phyloP scores from a whole-genome alignment of 1,140 invertebrate genomes.

The Melanaphis sacchari region DNA sequence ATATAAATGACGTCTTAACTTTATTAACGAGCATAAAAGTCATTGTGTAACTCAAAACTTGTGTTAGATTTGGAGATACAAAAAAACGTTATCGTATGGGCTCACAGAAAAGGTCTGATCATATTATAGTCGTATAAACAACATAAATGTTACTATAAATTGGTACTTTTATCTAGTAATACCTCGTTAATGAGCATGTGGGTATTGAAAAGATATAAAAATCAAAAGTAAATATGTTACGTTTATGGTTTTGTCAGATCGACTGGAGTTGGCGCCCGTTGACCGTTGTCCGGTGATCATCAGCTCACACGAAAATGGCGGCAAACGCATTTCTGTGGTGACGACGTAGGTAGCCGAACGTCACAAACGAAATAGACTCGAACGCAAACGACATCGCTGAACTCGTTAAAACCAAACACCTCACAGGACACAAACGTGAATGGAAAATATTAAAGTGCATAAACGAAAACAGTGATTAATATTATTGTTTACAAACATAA shows the following conservation, averaged over 20 bases:
- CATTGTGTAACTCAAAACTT: not conserved
- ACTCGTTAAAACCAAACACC: not conserved
- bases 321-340: not conserved
- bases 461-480: constrained; percentile 48
- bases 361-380: not conserved
- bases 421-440: too few species aligned
- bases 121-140: not conserved
- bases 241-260: not conserved
- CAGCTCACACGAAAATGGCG: not conserved
- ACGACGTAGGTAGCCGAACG: not conserved
- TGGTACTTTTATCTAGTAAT: not conserved
- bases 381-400: not conserved
- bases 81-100: not conserved
- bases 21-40: not conserved
- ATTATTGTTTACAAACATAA: constrained; percentile 54
- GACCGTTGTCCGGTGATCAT: not conserved
- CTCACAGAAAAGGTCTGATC: not conserved
- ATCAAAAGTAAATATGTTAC: not conserved
- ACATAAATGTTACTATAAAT: not conserved
- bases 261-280: not conserved
- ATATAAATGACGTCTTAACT: not conserved
- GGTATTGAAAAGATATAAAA: not conserved
- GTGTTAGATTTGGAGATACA: too few species aligned
- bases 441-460: constrained; percentile 31
- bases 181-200: not conserved